A percentile compares a stretch with the other conserved stretches of the same genome.
phyloP scores from a whole-genome alignment of 1,140 invertebrate genomes.

The Leptonema lineaticorne region DNA sequence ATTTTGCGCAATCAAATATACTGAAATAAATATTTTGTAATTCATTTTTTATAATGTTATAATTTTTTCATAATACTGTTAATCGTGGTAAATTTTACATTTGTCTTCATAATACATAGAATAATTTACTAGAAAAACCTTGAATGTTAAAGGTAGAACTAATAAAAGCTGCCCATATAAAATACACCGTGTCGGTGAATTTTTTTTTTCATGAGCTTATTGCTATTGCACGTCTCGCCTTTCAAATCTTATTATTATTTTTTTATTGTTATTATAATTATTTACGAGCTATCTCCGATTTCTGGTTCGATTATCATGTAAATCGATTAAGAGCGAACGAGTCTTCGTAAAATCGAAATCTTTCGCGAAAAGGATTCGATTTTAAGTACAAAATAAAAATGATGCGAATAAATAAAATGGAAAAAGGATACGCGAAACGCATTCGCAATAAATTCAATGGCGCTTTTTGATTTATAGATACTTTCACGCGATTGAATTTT shows the following conservation, averaged over 20 bases:
- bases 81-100: no score
- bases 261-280: conserved; percentile 16
- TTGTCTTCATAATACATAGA: no score
- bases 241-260: no score
- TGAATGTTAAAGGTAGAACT: no score
- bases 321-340: not conserved
- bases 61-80: no score
- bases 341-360: not conserved
- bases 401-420: no score
- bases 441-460: not conserved
- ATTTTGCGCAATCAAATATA: no score
- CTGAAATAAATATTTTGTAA: no score
- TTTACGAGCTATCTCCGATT: conserved; percentile 7
- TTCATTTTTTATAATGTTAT: no score
- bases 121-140: no score
- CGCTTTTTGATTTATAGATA: conserved; percentile 2
- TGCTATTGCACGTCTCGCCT: not conserved
- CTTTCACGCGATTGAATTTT: conserved; percentile 9
- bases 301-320: conserved; percentile 9
- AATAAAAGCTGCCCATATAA: conserved; percentile 6
- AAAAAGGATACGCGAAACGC: not conserved
- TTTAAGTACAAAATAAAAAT: no score
- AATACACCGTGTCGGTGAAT: not conserved
- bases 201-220: not conserved
- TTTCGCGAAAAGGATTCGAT: not conserved